These are phyloP conservation scores for Podarcis muralis DNA, from an alignment of 2,113 vertebrate genomes.

Conservation along the genomic window DNA sequence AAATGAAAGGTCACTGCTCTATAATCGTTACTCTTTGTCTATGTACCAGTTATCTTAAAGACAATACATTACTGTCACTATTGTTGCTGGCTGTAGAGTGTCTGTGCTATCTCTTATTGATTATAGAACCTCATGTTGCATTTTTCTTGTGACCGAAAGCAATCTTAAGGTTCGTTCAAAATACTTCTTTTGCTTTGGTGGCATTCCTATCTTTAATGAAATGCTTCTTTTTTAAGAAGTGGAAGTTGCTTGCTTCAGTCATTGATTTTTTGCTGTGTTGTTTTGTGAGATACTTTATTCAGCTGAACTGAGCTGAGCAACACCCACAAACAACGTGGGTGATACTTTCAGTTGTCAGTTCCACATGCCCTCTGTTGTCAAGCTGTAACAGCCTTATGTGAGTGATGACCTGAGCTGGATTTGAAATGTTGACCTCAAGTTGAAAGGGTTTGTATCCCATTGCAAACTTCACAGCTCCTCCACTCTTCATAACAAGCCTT, in stretches of 20 bases:
- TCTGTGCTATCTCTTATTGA: not conserved
- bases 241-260: not conserved
- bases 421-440: not conserved
- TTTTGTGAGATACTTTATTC: not conserved
- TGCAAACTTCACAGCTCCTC: not conserved
- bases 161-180: not conserved
- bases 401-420: not conserved
- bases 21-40: not conserved
- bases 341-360: not conserved
- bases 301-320: not conserved
- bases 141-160: not conserved
- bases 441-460: not conserved
- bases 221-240: not conserved
- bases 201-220: conserved; percentile 12
- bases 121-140: not conserved
- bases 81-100: not conserved
- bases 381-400: not conserved
- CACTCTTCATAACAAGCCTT: not conserved
- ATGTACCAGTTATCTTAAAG: not conserved
- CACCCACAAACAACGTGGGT: not conserved
- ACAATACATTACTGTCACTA: not conserved
- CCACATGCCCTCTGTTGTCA: fast-evolving
- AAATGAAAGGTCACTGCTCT: conserved; percentile 36
- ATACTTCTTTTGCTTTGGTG: not conserved
- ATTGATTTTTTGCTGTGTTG: not conserved